Base-by-base conservation (phyloP, 2,113 vertebrate species). In the Capricornis sumatraensis region DNA sequence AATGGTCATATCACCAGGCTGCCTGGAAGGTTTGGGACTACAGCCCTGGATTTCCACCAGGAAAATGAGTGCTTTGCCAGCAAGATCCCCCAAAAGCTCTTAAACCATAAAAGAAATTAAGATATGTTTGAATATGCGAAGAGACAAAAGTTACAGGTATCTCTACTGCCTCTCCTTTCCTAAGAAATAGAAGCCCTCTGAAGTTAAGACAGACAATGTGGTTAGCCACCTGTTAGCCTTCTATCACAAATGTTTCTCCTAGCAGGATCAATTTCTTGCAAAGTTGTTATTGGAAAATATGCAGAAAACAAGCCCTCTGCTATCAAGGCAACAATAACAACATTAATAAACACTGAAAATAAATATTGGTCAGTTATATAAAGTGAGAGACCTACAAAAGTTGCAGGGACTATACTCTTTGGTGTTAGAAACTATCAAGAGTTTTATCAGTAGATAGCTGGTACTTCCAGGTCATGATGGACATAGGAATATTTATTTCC, bases 91-190 rank as follows among this genome's bases (percentile, higher is more conserved):
- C 36, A 36, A 81, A 52, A 84, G 36, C 53, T 67, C 82, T 57
- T 92, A 96, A 76, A 71, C 28, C 40, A 95, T 87, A 40, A 67
- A 76, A 85, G 19, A 96, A 95, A 95, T 40, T 55, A 96, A 92
- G 16, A 40, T 14, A 55, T 57, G 67, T 88, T 17, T 21, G 27
- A 96, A 12, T n/a, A 52, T 9, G 67, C 6, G 25, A 64, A 83
- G 28, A 95, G 3, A 82, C 50, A 95, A 91, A 33, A 64, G 21
- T 92, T 62, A 88, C 0, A 47, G 27, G 0, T 71, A 87, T 36
- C 36, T 91, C 81, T n/a, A n/a, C 10, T 92, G 53, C 5, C 33
- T 84, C 45, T 89, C 33, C 53, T 95, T 95, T 28, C 74, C 82
- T 27, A 88, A 86, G 60, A 89, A 81, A 92, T 0, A 82, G 47